A percentile compares a stretch with the other conserved stretches of the same genome.
Conservation (phyloP, 35 echinoderm and acorn worm species). For the Acanthaster planci region DNA sequence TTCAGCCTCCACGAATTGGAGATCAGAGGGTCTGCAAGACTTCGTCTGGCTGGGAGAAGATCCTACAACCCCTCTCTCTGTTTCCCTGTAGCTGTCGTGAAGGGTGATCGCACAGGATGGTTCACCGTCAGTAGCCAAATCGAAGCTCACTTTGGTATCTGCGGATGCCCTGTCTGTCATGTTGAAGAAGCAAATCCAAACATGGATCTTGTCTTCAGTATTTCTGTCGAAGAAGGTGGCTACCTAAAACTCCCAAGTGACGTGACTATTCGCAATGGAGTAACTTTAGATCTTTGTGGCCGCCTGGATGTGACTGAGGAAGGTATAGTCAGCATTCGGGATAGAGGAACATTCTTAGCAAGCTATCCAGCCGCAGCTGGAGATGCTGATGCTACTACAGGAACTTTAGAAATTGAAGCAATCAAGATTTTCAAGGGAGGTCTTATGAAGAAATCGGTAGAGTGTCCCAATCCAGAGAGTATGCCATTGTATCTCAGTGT, state of each 20-base stretch:
- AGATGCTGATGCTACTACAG: neutral
- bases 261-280: constrained; percentile 45
- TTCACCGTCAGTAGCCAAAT: constrained; percentile 31
- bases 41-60: constrained; percentile 24
- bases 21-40: constrained; percentile 32
- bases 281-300: constrained; percentile 75
- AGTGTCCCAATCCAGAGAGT: constrained; percentile 18
- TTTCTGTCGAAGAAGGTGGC: constrained; percentile 27
- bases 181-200: neutral
- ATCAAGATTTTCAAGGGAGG: constrained; percentile 60
- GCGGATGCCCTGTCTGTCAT: constrained; percentile 54
- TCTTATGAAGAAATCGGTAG: constrained; percentile 22
- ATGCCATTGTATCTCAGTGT: constrained; percentile 38
- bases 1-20: constrained; percentile 51
- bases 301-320: constrained; percentile 49
- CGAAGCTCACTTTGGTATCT: constrained; percentile 33
- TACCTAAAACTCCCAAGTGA: constrained; percentile 40
- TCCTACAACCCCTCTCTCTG: constrained; percentile 19
- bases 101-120: constrained; percentile 54
- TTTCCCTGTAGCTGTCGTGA: constrained; percentile 22
- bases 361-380: constrained; percentile 61
- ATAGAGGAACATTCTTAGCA: constrained; percentile 56
- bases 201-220: constrained; percentile 45
- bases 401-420: constrained; percentile 31
- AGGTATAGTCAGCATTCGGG: constrained; percentile 31